These are phyloP conservation scores for Colletes collaris DNA, from an alignment of 2,888 invertebrate species.

Conservation along the genomic window DNA sequence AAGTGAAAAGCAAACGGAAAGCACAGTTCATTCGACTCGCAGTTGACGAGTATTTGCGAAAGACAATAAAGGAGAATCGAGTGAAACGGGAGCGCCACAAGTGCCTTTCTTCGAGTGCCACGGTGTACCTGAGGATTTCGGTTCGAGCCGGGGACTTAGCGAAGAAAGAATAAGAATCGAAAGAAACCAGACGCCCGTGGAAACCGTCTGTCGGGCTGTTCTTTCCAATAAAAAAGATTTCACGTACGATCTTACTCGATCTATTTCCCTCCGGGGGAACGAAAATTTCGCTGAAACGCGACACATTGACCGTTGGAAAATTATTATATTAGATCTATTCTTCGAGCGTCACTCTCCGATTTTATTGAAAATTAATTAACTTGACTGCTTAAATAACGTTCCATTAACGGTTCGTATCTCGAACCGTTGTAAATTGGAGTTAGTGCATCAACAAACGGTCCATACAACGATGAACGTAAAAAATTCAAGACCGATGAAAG, in stretches of 20 bases:
- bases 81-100: conserved; percentile 43
- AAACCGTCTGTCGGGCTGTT: background rate
- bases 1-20: conserved; percentile 6
- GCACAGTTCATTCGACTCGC: conserved; percentile 42
- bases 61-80: conserved; percentile 44
- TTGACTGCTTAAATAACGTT: no score
- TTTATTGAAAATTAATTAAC: no score
- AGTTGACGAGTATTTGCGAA: conserved; percentile 7
- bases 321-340: no score
- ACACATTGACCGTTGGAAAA: no score
- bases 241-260: conserved; percentile 3
- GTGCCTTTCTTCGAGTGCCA: conserved; percentile 26
- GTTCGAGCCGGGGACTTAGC: conserved; percentile 6
- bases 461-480: no score
- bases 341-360: no score
- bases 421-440: no score
- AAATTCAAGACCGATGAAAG: no score
- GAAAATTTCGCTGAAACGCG: no score
- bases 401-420: no score
- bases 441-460: no score
- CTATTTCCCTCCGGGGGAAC: conserved; percentile 5
- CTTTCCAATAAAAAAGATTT: background rate
- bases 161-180: conserved; percentile 37
- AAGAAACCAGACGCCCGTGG: background rate
- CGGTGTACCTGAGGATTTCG: conserved; percentile 25